Conservation (phyloP, 2,797 vertebrate genomes). For the Artibeus lituratus region DNA sequence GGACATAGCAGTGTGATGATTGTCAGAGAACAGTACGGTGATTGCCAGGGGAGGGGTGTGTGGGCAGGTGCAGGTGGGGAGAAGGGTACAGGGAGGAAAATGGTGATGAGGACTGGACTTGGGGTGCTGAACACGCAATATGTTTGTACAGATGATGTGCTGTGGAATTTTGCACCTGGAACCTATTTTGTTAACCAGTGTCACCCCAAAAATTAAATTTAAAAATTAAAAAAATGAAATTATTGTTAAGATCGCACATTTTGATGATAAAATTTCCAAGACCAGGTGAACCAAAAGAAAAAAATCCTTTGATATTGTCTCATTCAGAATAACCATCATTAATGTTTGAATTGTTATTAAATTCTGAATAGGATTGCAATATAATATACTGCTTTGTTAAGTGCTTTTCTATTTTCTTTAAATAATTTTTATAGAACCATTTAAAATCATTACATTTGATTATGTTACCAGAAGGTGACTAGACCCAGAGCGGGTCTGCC, state of each 20-base stretch:
- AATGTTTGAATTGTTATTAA: neutral
- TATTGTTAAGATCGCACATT: neutral
- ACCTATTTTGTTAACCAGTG: too few species aligned
- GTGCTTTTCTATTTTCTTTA: neutral
- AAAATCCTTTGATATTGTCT: constrained; percentile 3
- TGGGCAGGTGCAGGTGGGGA: too few species aligned
- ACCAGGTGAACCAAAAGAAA: neutral
- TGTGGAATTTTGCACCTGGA: too few species aligned
- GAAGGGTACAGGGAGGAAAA: too few species aligned
- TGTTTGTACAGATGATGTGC: too few species aligned
- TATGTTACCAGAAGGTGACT: neutral
- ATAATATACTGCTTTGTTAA: neutral
- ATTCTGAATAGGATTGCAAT: neutral
- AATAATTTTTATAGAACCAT: neutral
- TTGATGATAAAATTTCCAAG: neutral
- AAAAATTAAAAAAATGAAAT: neutral
- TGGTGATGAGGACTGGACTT: too few species aligned
- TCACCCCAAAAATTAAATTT: too few species aligned
- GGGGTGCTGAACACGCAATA: too few species aligned
- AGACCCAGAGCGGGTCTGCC: neutral
- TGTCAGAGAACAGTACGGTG: too few species aligned
- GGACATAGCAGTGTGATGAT: too few species aligned
- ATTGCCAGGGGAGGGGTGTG: too few species aligned
- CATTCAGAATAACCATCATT: neutral
- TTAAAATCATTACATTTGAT: neutral